Evolutionary conservation across 2,113 vertebrate species (phyloP).

Genomic region (Notothenia coriiceps): DNA sequence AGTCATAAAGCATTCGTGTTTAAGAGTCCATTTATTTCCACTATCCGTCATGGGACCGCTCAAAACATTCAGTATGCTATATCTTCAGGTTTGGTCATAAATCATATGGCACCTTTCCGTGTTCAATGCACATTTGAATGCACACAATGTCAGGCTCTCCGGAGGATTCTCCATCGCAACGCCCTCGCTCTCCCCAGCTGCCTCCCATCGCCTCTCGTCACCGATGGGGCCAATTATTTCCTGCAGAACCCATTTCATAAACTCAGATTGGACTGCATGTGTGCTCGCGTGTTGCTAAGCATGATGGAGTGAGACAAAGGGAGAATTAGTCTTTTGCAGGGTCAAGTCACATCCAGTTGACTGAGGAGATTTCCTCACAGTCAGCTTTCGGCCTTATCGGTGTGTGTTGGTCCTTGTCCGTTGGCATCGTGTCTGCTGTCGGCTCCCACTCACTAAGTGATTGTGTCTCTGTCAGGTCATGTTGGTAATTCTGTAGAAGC

Average conservation of each 20-base stretch:
- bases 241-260: conserved; percentile 22
- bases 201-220: conserved; percentile 40
- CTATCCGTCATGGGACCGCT: neutral
- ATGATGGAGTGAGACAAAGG: neutral
- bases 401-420: neutral
- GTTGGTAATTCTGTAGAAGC: conserved; percentile 40
- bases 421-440: conserved; percentile 29
- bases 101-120: neutral
- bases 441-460: conserved; percentile 25
- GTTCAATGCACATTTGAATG: neutral
- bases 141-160: conserved; percentile 15
- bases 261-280: neutral
- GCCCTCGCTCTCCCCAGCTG: conserved; percentile 32
- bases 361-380: neutral
- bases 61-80: neutral
- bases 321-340: neutral
- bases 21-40: conserved; percentile 28
- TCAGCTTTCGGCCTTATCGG: conserved; percentile 14
- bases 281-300: conserved; percentile 33
- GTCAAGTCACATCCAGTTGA: conserved; percentile 24
- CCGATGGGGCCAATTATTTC: conserved; percentile 74
- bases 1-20: neutral
- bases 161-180: conserved; percentile 27
- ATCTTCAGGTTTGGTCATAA: conserved; percentile 4
- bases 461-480: conserved; percentile 35